Percentiles rank a stretch among this genome's conserved stretches.
Evolutionary conservation across 2,888 invertebrate genomes (phyloP).

Genomic region (Eilema depressum): DNA sequence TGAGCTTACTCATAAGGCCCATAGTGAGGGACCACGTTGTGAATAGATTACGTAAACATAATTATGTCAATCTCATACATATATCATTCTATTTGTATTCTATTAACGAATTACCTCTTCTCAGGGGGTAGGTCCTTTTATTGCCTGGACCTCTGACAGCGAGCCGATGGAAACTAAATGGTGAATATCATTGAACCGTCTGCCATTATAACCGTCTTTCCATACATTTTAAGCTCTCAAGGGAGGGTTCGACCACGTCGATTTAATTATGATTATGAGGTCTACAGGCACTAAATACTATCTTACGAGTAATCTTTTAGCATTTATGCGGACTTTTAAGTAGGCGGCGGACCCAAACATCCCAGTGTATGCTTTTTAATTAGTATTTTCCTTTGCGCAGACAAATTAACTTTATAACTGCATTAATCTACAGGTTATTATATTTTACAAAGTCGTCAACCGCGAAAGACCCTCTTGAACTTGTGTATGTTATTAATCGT

Average conservation of each 20-base stretch:
- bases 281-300: neutral
- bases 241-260: neutral
- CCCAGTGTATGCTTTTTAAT: slow-evolving; percentile 39
- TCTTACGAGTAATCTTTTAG: slow-evolving; percentile 9
- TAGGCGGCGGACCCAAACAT: slow-evolving; percentile 41
- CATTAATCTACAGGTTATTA: slow-evolving; percentile 23
- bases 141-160: neutral
- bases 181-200: neutral
- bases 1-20: no score
- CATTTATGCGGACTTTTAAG: slow-evolving; percentile 35
- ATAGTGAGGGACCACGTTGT: no score
- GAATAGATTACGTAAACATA: no score
- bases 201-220: neutral
- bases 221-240: neutral
- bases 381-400: slow-evolving; percentile 43
- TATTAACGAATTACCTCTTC: no score
- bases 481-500: neutral
- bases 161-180: neutral
- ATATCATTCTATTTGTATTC: no score
- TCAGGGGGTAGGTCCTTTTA: no score
- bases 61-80: no score
- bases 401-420: slow-evolving; percentile 35
- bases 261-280: neutral
- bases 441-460: no score
- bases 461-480: neutral